A percentile compares a stretch with the other conserved stretches of the same genome.
Evolutionary conservation across 2,113 vertebrate genomes (phyloP).

Genomic region (Apteryx mantelli): DNA sequence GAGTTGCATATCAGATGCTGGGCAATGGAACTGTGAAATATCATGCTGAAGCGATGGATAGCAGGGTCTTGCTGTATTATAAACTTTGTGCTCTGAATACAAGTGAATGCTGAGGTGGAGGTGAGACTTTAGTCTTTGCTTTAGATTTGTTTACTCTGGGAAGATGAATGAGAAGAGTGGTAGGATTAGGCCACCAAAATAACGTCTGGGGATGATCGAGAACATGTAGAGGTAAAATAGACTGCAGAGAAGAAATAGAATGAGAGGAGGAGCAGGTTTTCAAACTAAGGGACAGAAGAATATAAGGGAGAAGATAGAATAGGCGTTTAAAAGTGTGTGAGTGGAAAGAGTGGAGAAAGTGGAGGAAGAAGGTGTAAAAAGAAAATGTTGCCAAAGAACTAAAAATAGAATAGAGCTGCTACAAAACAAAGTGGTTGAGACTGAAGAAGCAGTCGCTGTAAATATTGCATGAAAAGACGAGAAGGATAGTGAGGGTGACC

Average conservation of each 20-base stretch:
- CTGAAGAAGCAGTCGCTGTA: background rate
- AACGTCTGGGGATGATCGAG: background rate
- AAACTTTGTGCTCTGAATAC: background rate
- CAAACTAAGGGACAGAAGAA: background rate
- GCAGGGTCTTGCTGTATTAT: background rate
- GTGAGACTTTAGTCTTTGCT: background rate
- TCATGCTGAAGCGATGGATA: background rate
- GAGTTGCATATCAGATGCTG: background rate
- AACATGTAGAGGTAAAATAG: background rate
- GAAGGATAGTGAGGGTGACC: background rate
- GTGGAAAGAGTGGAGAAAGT: background rate
- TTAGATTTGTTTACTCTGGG: background rate
- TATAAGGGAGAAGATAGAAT: background rate
- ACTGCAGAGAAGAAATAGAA: background rate
- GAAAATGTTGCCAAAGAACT: background rate
- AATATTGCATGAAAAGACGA: background rate
- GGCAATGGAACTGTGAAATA: background rate
- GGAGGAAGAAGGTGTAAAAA: background rate
- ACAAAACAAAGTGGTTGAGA: background rate
- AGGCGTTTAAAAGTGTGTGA: background rate
- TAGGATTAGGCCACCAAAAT: background rate
- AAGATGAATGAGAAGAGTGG: background rate
- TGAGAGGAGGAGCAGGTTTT: background rate
- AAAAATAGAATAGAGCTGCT: background rate
- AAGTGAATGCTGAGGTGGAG: background rate